Conservation (phyloP, 1,140 invertebrate genomes). For the Bombus haemorrhoidalis region DNA sequence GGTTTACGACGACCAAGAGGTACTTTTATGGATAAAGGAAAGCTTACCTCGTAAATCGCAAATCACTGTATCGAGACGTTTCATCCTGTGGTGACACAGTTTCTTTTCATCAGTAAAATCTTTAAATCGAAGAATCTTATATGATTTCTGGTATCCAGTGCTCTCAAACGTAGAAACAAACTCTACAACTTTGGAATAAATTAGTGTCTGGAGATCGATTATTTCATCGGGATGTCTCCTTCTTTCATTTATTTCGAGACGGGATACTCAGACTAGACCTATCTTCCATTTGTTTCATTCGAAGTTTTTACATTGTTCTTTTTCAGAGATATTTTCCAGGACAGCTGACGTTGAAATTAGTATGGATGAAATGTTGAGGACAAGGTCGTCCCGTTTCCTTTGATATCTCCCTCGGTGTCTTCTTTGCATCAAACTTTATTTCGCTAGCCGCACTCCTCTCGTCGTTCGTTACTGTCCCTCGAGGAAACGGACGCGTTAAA, state of each 20-base stretch:
- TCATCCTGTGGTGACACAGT: not conserved
- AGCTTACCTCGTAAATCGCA: conserved; percentile 42
- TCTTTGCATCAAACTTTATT: not conserved
- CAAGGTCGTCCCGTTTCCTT: not conserved
- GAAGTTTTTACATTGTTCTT: not conserved
- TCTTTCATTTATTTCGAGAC: not conserved
- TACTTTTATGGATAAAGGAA: conserved; percentile 18
- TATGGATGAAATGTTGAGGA: not conserved
- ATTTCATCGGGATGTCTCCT: not conserved
- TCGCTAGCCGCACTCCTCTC: not conserved
- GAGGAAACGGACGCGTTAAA: not conserved
- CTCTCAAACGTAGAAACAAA: not conserved
- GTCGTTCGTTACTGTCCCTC: not conserved
- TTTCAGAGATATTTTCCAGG: not conserved
- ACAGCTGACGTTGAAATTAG: conserved; percentile 27
- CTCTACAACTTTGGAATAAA: not conserved
- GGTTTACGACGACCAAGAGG: conserved; percentile 28
- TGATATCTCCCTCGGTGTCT: not conserved
- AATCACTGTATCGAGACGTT: conserved; percentile 25
- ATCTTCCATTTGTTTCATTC: not conserved
- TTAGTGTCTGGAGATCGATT: not conserved
- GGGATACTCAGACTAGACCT: not conserved
- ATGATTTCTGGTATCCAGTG: not conserved
- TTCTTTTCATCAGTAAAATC: not conserved
- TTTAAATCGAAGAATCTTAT: not conserved